Evolutionary conservation across 1,140 invertebrate species (phyloP).

Genomic region (Nasonia giraulti): DNA sequence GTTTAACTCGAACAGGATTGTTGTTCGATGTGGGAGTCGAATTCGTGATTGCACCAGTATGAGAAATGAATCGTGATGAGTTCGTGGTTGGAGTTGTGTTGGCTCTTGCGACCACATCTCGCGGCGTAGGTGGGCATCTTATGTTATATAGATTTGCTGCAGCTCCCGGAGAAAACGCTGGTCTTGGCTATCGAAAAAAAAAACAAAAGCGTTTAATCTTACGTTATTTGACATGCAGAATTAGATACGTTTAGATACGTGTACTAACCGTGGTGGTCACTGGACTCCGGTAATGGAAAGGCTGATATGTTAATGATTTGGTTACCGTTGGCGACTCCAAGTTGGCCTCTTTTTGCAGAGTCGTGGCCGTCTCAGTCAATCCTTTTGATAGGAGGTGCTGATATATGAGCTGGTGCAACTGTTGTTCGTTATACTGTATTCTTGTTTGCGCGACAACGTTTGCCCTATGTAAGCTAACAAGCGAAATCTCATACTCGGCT

Average conservation of each 20-base stretch:
- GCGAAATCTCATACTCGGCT: slow-evolving; percentile 86
- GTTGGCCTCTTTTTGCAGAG: slow-evolving; percentile 86
- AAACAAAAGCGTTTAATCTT: background rate
- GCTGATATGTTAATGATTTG: slow-evolving; percentile 72
- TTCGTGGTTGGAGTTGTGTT: slow-evolving; percentile 64
- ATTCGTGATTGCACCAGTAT: slow-evolving; percentile 57
- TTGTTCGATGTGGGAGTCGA: slow-evolving; percentile 59
- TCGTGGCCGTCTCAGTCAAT: slow-evolving; percentile 81
- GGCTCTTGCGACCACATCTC: slow-evolving; percentile 60
- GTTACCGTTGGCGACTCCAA: slow-evolving; percentile 70
- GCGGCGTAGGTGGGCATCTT: slow-evolving; percentile 56
- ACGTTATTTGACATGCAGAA: background rate
- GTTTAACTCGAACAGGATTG: slow-evolving; percentile 65
- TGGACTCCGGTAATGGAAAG: slow-evolving; percentile 77
- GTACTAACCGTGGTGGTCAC: slow-evolving; percentile 66
- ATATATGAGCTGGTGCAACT: slow-evolving; percentile 93
- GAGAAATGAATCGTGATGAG: slow-evolving; percentile 66
- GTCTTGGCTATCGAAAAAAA: slow-evolving; percentile 56
- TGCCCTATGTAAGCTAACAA: slow-evolving; percentile 86
- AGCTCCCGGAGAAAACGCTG: slow-evolving; percentile 68
- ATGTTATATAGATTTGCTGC: slow-evolving; percentile 71
- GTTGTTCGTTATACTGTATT: slow-evolving; percentile 94
- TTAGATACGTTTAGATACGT: background rate
- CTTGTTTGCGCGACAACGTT: slow-evolving; percentile 96
- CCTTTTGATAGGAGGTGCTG: slow-evolving; percentile 90